Conservation (phyloP, 1,140 invertebrate species). For the Solenopsis fugax region DNA sequence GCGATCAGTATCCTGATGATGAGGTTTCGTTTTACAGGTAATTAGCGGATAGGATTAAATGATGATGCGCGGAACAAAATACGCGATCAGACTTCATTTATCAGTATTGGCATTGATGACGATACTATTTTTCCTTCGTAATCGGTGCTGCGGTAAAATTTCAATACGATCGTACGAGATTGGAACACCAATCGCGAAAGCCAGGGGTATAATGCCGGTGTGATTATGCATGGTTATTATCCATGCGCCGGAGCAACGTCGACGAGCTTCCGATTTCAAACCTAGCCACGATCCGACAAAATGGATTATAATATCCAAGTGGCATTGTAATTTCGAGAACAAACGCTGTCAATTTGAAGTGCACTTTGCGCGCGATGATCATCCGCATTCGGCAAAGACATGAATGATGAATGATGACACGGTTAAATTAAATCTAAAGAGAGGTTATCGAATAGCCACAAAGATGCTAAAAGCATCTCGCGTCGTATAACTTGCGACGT, state of each 20-base stretch:
- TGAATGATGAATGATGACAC: conserved; percentile 21
- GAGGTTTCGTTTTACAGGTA: conserved; percentile 2
- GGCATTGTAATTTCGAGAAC: conserved; percentile 47
- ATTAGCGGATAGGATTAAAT: conserved; percentile 32
- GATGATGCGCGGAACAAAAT: not conserved
- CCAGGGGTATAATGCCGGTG: not conserved
- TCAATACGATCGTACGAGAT: not conserved
- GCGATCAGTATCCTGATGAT: not conserved
- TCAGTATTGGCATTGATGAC: not conserved
- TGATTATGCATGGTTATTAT: conserved; percentile 52
- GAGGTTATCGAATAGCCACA: not conserved
- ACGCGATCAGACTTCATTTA: conserved; percentile 9
- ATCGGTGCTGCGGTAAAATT: conserved; percentile 8
- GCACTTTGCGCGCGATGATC: conserved; percentile 4
- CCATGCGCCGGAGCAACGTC: conserved; percentile 10
- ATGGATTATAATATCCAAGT: conserved; percentile 53
- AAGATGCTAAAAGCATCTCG: conserved; percentile 4
- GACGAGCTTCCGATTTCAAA: conserved; percentile 31
- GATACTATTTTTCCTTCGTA: conserved; percentile 14
- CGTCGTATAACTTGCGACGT: not conserved
- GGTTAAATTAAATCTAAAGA: conserved; percentile 32
- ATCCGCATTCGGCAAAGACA: conserved; percentile 12
- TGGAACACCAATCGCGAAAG: conserved; percentile 23
- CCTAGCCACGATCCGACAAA: conserved; percentile 13
- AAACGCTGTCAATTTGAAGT: conserved; percentile 52